Evolutionary conservation across 1,140 invertebrate species (phyloP), one percentile per base, ranked within the genome.

Genomic region (Zaprionus davidi): DNA sequence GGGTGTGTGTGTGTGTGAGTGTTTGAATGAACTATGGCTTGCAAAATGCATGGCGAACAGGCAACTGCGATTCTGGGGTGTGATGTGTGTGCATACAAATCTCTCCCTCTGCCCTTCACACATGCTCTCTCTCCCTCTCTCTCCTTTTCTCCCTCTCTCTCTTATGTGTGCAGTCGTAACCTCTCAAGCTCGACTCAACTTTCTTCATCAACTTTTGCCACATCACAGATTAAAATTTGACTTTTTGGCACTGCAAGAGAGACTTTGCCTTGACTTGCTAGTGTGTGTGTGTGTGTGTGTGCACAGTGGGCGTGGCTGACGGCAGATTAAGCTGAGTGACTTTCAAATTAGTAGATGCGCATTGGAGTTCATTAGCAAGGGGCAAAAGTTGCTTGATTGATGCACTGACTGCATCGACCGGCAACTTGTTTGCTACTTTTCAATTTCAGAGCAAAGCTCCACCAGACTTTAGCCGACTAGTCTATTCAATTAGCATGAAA

Each of bases 211-310:
- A 88, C 69, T 88, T 88, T 88, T 82, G 85, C 81, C 83, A 79
- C 85, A 88, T 88, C 85, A 82, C 85, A 88, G 85, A 88, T 88
- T 88, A 88, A 88, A 88, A 82, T 88, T 88, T 82, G 82, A 76
- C 85, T 88, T 88, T 88, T 87, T 90, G 85, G 84, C 86, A 85
- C 76, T 72, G 60, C 53, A 9, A 17, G 56, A 67, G 60, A 64
- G 68, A 79, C 81, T 82, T 65, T 64, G 76, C 53, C 51, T 56
- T 49, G 53, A 58, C 57, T 60, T 69, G 51, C 51, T 38, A 13
- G 15, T 46, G 15, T 56, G 7, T 53, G n/a, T 58, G 20, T 62
- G 34, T 56, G 62, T 53, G 34, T 15, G 5, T 20, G 28, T 20
- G 28, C 20, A 26, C 1, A 11, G 66, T n/a, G 71, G 82, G 76